A percentile compares a stretch with the other conserved stretches of the same genome.
Evolutionary conservation across 1,140 invertebrate genomes (phyloP).

Genomic region (Holcopasites calliopsidis): DNA sequence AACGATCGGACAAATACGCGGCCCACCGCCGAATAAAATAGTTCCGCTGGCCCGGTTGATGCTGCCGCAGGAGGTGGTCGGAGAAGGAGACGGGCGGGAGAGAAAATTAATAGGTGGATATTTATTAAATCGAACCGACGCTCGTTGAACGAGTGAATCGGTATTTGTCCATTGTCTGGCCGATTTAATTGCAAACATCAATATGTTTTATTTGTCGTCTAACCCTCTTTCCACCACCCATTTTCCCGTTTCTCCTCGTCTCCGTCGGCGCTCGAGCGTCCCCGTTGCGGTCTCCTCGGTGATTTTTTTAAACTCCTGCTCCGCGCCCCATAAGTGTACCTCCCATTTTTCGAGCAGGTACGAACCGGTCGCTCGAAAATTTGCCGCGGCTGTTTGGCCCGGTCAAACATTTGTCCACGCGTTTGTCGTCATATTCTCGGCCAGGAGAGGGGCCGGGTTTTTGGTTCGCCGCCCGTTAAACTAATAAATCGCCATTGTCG

Average conservation of each 20-base stretch:
- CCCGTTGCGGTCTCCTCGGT: constrained; percentile 20
- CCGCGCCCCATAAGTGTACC: not conserved
- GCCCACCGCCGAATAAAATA: constrained; percentile 63
- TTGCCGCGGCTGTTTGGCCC: constrained; percentile 63
- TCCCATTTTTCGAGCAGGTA: constrained; percentile 7
- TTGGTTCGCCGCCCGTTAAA: constrained; percentile 60
- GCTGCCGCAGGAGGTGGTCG: not conserved
- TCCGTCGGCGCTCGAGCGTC: not conserved
- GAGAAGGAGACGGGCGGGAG: constrained; percentile 39
- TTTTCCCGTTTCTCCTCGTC: constrained; percentile 11
- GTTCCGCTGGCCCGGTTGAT: constrained; percentile 32
- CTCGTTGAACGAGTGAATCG: constrained; percentile 57
- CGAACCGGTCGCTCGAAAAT: constrained; percentile 59
- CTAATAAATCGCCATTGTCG: constrained; percentile 62
- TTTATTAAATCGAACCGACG: constrained; percentile 73
- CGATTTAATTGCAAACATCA: constrained; percentile 77
- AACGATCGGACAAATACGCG: constrained; percentile 63
- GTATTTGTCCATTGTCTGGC: constrained; percentile 75
- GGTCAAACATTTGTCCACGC: constrained; percentile 66
- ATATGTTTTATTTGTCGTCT: constrained; percentile 73
- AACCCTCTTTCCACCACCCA: constrained; percentile 23
- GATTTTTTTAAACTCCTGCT: constrained; percentile 38
- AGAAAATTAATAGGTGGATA: constrained; percentile 71
- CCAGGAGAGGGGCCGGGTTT: constrained; percentile 51
- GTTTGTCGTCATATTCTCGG: constrained; percentile 47